Evolutionary conservation across 2,888 invertebrate species (phyloP).

Genomic region (Branchipolynoe longqiensis): DNA sequence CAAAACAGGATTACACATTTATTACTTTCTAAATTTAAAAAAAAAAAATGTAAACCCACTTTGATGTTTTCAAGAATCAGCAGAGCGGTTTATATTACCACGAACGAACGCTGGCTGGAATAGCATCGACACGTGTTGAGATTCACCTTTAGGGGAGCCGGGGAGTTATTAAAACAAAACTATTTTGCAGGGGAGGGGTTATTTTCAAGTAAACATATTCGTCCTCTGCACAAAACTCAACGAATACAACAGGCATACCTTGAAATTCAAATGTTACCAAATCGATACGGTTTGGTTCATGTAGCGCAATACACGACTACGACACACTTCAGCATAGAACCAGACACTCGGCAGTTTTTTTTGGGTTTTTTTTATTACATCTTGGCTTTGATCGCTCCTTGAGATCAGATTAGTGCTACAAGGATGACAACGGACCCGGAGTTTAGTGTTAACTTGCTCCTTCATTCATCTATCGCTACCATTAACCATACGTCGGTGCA

Average conservation of each 20-base stretch:
- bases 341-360: no score
- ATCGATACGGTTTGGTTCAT: no score
- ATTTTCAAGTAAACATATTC: conserved; percentile 32
- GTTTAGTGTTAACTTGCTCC: neutral
- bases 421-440: neutral
- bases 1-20: no score
- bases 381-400: conserved; percentile 13
- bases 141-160: neutral
- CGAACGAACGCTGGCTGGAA: neutral
- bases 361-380: no score
- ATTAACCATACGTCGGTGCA: conserved; percentile 3
- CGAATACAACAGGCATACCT: conserved; percentile 32
- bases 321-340: no score
- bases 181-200: neutral
- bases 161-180: neutral
- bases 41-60: no score
- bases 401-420: conserved; percentile 43
- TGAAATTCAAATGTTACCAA: conserved; percentile 5
- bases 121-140: neutral
- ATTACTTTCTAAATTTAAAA: no score
- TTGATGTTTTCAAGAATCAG: conserved; percentile 38
- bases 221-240: conserved; percentile 22
- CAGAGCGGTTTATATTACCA: conserved; percentile 5
- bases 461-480: neutral
- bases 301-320: no score